phyloP scores from a whole-genome alignment of 2,113 vertebrate genomes.

The Capreolus pygargus region DNA sequence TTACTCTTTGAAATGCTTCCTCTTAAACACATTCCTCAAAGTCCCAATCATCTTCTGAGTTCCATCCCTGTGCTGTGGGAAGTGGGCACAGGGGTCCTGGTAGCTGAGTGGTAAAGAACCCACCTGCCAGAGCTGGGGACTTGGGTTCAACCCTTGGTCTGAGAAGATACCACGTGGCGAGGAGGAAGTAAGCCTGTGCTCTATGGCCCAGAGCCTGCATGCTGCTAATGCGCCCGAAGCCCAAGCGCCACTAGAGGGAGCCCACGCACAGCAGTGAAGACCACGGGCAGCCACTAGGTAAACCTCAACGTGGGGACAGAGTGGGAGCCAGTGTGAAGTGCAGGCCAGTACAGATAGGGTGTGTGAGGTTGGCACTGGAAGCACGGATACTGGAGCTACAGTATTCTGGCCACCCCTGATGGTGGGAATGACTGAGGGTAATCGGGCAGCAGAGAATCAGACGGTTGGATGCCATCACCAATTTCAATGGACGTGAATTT shows the following conservation, averaged over 20 bases:
- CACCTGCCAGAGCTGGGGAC: not conserved
- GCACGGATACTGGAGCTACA: not conserved
- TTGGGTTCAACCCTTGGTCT: not conserved
- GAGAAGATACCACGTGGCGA: not conserved
- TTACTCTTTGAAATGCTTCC: too few relatives aligned
- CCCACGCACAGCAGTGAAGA: accelerated
- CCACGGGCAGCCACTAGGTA: accelerated
- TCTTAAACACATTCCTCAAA: not conserved
- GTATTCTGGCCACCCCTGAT: not conserved
- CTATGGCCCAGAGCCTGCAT: not conserved
- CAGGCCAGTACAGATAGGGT: accelerated
- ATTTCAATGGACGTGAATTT: not conserved
- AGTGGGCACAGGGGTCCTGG: not conserved
- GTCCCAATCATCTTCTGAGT: too few relatives aligned
- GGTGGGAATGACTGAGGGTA: not conserved
- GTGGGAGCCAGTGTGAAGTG: accelerated
- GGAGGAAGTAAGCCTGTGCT: not conserved
- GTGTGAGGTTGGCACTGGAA: accelerated
- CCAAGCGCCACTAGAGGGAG: not conserved
- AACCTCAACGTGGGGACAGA: not conserved
- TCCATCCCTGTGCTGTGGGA: not conserved
- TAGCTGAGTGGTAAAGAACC: not conserved
- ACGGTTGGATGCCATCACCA: not conserved
- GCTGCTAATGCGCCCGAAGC: not conserved
- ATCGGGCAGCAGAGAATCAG: not conserved